Percentiles rank a stretch among this genome's conserved stretches.
phyloP scores from a whole-genome alignment of 2,797 vertebrate species.

The Poecile montanus region DNA sequence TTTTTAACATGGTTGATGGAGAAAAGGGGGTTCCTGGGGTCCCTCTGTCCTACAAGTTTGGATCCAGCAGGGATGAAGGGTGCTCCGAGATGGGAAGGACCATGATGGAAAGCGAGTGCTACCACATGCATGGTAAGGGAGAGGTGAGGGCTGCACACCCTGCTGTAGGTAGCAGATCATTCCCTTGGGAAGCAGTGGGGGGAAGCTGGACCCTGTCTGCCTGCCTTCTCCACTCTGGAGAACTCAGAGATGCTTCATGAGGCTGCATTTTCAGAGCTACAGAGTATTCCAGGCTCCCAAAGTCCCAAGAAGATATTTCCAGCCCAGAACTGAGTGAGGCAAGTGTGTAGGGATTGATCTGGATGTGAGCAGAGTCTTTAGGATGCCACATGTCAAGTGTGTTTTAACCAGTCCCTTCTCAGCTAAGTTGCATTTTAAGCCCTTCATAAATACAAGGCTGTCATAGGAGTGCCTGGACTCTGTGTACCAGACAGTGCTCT shows the following conservation, averaged over 20 bases:
- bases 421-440: slow-evolving; percentile 21
- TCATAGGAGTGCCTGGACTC: slow-evolving; percentile 13
- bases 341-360: fast-evolving
- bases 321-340: fast-evolving
- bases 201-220: neutral
- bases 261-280: neutral
- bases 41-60: fast-evolving
- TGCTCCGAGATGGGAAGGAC: neutral
- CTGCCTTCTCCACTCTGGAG: neutral
- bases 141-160: neutral
- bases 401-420: neutral
- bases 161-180: fast-evolving
- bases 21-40: neutral
- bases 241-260: neutral
- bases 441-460: slow-evolving; percentile 43
- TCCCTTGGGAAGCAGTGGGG: neutral
- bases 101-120: neutral
- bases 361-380: neutral
- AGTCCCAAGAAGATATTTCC: neutral
- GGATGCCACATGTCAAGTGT: neutral
- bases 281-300: neutral
- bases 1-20: neutral
- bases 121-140: fast-evolving
- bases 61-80: neutral
- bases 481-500: slow-evolving; percentile 2